phyloP scores from a whole-genome alignment of 2,113 vertebrate genomes.

The Rhombomys opimus region DNA sequence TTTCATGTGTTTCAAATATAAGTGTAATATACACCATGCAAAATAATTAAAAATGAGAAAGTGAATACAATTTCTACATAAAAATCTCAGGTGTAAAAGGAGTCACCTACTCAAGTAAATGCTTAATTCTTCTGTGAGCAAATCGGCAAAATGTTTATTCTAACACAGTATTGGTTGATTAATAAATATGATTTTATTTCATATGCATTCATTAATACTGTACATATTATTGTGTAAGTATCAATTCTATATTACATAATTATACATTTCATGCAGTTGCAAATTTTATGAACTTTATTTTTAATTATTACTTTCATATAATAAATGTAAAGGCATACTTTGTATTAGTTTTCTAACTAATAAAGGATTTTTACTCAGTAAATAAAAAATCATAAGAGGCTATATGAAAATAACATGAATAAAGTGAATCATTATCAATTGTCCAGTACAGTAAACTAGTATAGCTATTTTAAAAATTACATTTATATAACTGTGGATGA shows the following conservation, averaged over 20 bases:
- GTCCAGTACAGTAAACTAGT: background rate
- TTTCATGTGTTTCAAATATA: background rate
- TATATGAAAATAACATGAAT: background rate
- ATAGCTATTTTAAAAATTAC: background rate
- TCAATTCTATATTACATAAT: background rate
- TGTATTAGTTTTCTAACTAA: background rate
- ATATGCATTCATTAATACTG: background rate
- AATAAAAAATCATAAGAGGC: background rate
- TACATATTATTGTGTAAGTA: background rate
- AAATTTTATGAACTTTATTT: background rate
- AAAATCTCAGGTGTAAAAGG: background rate
- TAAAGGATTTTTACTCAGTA: background rate
- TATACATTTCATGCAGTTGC: background rate
- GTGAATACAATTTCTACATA: background rate
- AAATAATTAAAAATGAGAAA: conserved; percentile 12
- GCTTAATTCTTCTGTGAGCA: background rate
- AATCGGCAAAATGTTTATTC: background rate
- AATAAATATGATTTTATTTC: background rate
- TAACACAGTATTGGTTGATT: background rate
- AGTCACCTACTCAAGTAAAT: background rate
- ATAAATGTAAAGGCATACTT: background rate
- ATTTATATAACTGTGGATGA: background rate
- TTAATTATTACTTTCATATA: background rate
- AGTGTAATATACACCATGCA: background rate
- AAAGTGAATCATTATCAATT: background rate